Evolutionary conservation across 1,140 invertebrate genomes (phyloP).

Genomic region (Drosophila arizonae): DNA sequence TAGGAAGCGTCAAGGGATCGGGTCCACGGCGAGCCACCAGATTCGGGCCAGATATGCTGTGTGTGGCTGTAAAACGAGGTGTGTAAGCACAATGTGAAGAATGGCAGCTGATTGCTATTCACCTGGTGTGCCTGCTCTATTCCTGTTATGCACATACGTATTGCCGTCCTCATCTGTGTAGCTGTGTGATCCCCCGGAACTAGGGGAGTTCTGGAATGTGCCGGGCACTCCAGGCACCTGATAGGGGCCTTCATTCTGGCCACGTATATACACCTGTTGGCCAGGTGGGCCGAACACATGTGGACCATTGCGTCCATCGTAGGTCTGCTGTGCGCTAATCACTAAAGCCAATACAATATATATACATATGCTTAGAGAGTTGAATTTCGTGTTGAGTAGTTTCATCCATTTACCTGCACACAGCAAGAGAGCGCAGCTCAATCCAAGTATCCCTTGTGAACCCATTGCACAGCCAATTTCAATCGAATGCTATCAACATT

Average conservation of each 20-base stretch:
- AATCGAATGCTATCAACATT: conserved; percentile 13
- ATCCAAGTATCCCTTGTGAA: conserved; percentile 22
- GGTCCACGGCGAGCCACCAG: conserved; percentile 34
- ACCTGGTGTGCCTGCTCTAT: conserved; percentile 13
- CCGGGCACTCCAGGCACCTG: conserved; percentile 52
- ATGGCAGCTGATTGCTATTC: neutral
- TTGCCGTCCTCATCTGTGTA: conserved; percentile 55
- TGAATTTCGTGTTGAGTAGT: neutral
- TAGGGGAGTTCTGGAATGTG: conserved; percentile 40
- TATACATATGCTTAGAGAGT: no score
- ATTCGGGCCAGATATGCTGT: conserved; percentile 43
- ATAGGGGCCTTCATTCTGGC: conserved; percentile 49
- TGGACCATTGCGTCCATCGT: conserved; percentile 54
- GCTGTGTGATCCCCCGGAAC: conserved; percentile 26
- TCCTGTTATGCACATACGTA: conserved; percentile 47
- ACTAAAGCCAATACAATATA: conserved; percentile 2
- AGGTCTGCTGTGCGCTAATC: conserved; percentile 42
- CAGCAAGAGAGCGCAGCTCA: conserved; percentile 20
- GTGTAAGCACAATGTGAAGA: neutral
- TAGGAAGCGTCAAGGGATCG: neutral
- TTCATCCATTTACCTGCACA: conserved; percentile 23
- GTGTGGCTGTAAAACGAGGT: conserved; percentile 19
- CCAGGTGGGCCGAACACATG: conserved; percentile 52
- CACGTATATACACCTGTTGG: conserved; percentile 58
- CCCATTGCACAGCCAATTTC: conserved; percentile 6